Evolutionary conservation across 92 coral and sea anemone genomes (phyloP), one percentile per base, ranked within the genome.

Genomic region (Epizoanthus stellaris): DNA sequence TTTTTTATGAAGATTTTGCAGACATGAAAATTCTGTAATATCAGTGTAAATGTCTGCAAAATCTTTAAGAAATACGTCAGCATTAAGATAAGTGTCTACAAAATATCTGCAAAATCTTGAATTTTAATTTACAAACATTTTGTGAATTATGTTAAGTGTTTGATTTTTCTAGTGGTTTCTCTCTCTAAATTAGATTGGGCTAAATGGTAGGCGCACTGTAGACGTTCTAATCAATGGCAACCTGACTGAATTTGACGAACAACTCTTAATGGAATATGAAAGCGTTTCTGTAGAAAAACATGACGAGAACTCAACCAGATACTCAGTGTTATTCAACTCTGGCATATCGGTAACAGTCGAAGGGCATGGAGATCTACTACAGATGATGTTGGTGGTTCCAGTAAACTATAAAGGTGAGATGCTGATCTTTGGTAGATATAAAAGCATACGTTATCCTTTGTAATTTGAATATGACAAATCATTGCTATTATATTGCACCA

Each of bases 331-430:
- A 3, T 82, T 82, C 57, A 14, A 56, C 16, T 82, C 86, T 16
- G 86, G 86, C 6, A 70, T 82, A 4, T 19, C 54, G 30, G 64
- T 82, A 47, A 69, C 49, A 38, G 77, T 70, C 0, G 86, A 82
- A 42, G 67, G 80, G 14, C 38, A 20, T 17, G 20, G n/a, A 23
- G 40, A 70, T 25, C 80, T 82, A 11, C 67, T 82, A 3, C 86
- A 82, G 52, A 64, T 92, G 36, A 85, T 89, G 83, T 76, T 91
- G 42, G 53, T 89, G 63, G 91, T 90, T 0, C 95, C 95, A 11
- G 85, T 81, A 25, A 36, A 34, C 16, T 91, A 80, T 20, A 91
- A 87, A 84, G 93, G 91, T 87, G 25, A 13, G 23, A 12, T 4
- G 45, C 14, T 39, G 17, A 3, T 6, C 17, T 13, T 68, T 5